A percentile compares a stretch with the other conserved stretches of the same genome.
These are phyloP conservation scores for Protaetia brevitarsis DNA, from an alignment of 1,140 invertebrate species.

Conservation along the genomic window DNA sequence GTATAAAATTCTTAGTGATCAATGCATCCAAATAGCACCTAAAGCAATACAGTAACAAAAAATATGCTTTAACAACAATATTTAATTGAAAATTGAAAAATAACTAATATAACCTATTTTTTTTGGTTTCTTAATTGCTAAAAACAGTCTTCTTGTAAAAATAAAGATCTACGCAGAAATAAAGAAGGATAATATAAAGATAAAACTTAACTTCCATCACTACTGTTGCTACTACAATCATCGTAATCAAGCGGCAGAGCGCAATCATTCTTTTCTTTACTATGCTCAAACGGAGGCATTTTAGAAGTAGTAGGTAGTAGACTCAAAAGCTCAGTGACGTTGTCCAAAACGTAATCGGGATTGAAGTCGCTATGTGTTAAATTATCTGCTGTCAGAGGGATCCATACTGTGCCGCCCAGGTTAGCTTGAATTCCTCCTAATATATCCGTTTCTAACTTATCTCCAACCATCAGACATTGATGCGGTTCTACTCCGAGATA, in stretches of 20 bases:
- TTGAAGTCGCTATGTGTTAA: constrained; percentile 19
- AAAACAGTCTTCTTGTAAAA: background rate
- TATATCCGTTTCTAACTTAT: constrained; percentile 83
- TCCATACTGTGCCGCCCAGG: constrained; percentile 74
- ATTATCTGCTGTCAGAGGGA: constrained; percentile 53
- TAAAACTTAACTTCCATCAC: constrained; percentile 40
- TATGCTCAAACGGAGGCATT: background rate
- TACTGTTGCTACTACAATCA: constrained; percentile 43
- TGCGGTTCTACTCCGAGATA: constrained; percentile 66
- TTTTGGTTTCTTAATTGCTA: too few species aligned
- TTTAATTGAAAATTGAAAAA: too few species aligned
- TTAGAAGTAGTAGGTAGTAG: constrained; percentile 31
- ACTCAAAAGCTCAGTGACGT: constrained; percentile 37
- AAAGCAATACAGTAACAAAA: too few species aligned
- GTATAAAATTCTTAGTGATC: too few species aligned
- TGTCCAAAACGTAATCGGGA: constrained; percentile 41
- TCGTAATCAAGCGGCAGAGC: constrained; percentile 32
- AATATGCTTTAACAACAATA: too few species aligned
- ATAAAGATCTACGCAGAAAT: too few species aligned
- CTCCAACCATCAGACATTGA: constrained; percentile 81
- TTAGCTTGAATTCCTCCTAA: constrained; percentile 73
- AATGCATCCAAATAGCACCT: too few species aligned
- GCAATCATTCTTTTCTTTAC: background rate
- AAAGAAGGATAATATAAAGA: too few species aligned
- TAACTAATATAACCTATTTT: too few species aligned